Evolutionary conservation across 64 coral and sea anemone genomes (phyloP), one percentile per base, ranked within the genome.

Genomic region (Acropora tenuis): DNA sequence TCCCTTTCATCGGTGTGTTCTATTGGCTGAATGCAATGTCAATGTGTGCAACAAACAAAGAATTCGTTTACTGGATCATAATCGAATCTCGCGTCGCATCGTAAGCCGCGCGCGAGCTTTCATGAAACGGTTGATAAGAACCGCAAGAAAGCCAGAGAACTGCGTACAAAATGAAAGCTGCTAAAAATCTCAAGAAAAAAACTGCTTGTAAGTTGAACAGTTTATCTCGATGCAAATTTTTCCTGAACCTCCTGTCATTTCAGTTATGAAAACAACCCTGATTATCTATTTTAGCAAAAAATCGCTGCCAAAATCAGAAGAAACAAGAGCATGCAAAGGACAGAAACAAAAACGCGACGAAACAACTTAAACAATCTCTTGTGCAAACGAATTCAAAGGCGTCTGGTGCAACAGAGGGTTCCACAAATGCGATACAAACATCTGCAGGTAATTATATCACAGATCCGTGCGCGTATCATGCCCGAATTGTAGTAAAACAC

Each of bases 241-340:
- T 71, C 18, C 18, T 3, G 18, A 40, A 71, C 3, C 68, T 20
- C 30, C 4, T 19, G 68, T 63, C 9, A 0, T 63, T 13, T 3
- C 8, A 3, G 1, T 12, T 63, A 63, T 12, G 10, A 12, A 63
- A 10, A 63, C 7, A 63, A 55, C 52, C 52, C 4, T 9, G 4
- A 15, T 71, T 0, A 13, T 16, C 0, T 41, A 48, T 77, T 84
- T 13, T 16, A 69, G 80, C 60, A 41, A 84, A 84, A 42, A 16
- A 43, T 48, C 44, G 65, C n/a, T 44, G 41, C 40, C 61, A 85
- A 71, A 85, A 85, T 43, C 48, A 17, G 3, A 85, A 85, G 45
- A 85, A 85, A 49, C 10, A 61, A 72, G 65, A 18, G 45, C 68
- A 85, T 49, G 65, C 8, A n/a, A 85, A 85, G 65, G 82, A 48